Conservation (phyloP, 2,888 invertebrate genomes). For the Protodeltote pygarga region DNA sequence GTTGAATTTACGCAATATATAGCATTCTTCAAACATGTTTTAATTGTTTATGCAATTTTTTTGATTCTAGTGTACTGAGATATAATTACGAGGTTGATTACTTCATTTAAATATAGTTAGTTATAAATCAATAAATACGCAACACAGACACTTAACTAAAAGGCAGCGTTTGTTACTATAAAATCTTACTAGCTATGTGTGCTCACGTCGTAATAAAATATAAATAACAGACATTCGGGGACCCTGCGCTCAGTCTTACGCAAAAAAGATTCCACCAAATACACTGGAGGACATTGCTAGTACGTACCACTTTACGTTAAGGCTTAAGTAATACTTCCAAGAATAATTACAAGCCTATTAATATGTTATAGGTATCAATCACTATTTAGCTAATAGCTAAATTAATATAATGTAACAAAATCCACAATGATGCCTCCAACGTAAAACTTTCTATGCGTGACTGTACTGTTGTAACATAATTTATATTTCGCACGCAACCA, state of each 20-base stretch:
- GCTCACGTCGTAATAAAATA: slow-evolving; percentile 52
- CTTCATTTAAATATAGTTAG: slow-evolving; percentile 45
- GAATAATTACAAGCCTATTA: slow-evolving; percentile 27
- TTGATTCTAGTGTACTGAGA: slow-evolving; percentile 19
- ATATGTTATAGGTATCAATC: slow-evolving; percentile 30
- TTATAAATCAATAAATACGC: slow-evolving; percentile 62
- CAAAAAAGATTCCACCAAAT: slow-evolving; percentile 32
- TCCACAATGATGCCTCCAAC: slow-evolving; percentile 34
- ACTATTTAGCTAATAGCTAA: slow-evolving; percentile 38
- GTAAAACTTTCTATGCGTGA: slow-evolving; percentile 21
- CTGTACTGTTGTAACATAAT: slow-evolving; percentile 33
- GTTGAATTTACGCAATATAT: too few relatives aligned
- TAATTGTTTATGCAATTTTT: slow-evolving; percentile 28
- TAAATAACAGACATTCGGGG: slow-evolving; percentile 55
- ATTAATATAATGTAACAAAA: slow-evolving; percentile 43
- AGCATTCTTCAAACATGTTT: slow-evolving; percentile 26
- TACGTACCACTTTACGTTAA: slow-evolving; percentile 31
- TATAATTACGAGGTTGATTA: slow-evolving; percentile 31
- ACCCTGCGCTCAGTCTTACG: slow-evolving; percentile 67
- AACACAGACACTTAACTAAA: slow-evolving; percentile 64
- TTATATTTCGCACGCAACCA: slow-evolving; percentile 10
- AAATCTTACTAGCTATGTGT: slow-evolving; percentile 62
- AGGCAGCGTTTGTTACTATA: slow-evolving; percentile 62
- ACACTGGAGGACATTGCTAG: slow-evolving; percentile 36
- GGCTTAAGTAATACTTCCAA: slow-evolving; percentile 32